Base-by-base conservation (phyloP, 2,888 invertebrate genomes). In the Sepioteuthis lessoniana region DNA sequence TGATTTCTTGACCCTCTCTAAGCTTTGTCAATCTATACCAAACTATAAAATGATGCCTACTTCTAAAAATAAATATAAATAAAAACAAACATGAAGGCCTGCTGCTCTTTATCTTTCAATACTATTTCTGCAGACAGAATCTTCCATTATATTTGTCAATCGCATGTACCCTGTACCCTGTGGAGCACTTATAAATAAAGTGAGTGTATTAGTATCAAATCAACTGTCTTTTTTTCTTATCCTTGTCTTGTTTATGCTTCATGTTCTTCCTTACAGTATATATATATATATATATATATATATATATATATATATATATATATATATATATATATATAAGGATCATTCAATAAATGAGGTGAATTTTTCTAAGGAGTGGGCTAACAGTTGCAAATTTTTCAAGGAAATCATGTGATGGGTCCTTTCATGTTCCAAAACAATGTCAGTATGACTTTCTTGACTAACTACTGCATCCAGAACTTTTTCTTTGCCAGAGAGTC, bases 111-210 rank as follows among this genome's bases (percentile, higher is more conserved):
- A 31, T 38, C n/a, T 92, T 42, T 92, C 47, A 37, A 47, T 47
- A 92, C 47, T n/a, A 46, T 92, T 38, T 25, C 46, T 92, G 46
- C 47, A 92, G 92, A 92, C 47, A 92, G 46, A 92, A 47, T 92
- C 92, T 92, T 92, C 92, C 46, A 92, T 92, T 92, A 42, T 91
- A 38, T 92, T 92, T 92, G 47, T 92, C 46, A 47, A 92, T 47
- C 38, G 92, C 92, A 92, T 92, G 92, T 92, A 92, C 46, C 42
- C 46, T 92, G 91, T 92, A 92, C 47, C 47, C 46, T 92, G 92
- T 92, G 92, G 92, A 92, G 92, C 92, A 92, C 92, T 47, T 92
- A 92, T 91, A 91, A 91, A 76, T 76, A 76, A 76, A 76, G 76
- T 76, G 76, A 76, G 76, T 76, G n/a, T 76, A 76, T 76, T 76